These are phyloP conservation scores for Xenopus tropicalis DNA, from an alignment of 2,113 vertebrate species.

Conservation along the genomic window UCB_Xtro_10.0 CM004450.2:79404001-79404500, in stretches of 20 bases:
- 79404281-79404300: not conserved
- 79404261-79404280: not conserved
- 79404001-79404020: too few species aligned
- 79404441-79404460: too few species aligned
- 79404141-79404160: slow-evolving; percentile 16
- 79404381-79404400: too few species aligned
- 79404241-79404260: not conserved
- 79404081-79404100: slow-evolving; percentile 13
- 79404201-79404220: not conserved
- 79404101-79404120: slow-evolving; percentile 13
- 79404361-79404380: too few species aligned
- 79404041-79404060: slow-evolving; percentile 28
- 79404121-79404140: slow-evolving; percentile 7
- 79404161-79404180: slow-evolving; percentile 34
- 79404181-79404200: not conserved
- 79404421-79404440: too few species aligned
- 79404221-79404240: not conserved
- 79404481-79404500: too few species aligned
- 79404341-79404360: too few species aligned
- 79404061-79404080: slow-evolving; percentile 21
- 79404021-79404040: too few species aligned
- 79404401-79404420: too few species aligned
- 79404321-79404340: too few species aligned
- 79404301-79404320: not conserved
- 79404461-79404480: too few species aligned